Percentiles rank a stretch among this genome's conserved stretches.
Conservation (phyloP, 2,888 invertebrate species). For the Mythimna loreyi region DNA sequence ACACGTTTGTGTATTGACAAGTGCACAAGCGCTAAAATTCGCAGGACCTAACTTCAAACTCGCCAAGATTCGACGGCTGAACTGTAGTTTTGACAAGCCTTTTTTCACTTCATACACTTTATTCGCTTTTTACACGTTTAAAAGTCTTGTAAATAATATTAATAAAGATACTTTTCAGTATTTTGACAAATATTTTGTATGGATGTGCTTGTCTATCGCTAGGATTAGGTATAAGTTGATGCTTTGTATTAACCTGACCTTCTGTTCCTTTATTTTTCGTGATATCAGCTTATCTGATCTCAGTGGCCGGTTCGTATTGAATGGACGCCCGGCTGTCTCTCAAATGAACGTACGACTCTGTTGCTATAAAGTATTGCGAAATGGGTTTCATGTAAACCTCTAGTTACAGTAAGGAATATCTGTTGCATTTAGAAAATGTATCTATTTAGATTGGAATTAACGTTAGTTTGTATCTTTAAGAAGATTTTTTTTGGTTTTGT, state of each 20-base stretch:
- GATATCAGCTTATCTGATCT: conserved; percentile 67
- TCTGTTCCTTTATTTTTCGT: conserved; percentile 2
- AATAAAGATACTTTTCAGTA: too few species aligned
- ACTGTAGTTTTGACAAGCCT: too few species aligned
- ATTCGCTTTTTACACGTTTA: too few species aligned
- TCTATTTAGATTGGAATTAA: background rate
- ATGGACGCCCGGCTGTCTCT: conserved; percentile 67
- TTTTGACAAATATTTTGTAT: too few species aligned
- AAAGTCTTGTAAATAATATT: too few species aligned
- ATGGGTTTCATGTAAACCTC: conserved; percentile 50
- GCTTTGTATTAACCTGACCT: background rate
- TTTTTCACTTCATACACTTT: too few species aligned
- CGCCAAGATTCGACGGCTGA: too few species aligned
- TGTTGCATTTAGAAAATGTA: conserved; percentile 24
- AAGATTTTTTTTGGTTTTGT: background rate
- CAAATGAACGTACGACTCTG: conserved; percentile 61
- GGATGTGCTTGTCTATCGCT: too few species aligned
- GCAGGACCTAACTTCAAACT: too few species aligned
- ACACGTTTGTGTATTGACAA: too few species aligned
- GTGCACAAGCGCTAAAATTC: too few species aligned
- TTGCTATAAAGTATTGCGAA: conserved; percentile 58
- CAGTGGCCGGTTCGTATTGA: conserved; percentile 67
- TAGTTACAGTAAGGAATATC: conserved; percentile 23
- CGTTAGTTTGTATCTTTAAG: background rate
- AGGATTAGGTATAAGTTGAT: too few species aligned